Evolutionary conservation across 1,140 invertebrate species (phyloP), one percentile per base, ranked within the genome.

Genomic region (Cataglyphis hispanica): DNA sequence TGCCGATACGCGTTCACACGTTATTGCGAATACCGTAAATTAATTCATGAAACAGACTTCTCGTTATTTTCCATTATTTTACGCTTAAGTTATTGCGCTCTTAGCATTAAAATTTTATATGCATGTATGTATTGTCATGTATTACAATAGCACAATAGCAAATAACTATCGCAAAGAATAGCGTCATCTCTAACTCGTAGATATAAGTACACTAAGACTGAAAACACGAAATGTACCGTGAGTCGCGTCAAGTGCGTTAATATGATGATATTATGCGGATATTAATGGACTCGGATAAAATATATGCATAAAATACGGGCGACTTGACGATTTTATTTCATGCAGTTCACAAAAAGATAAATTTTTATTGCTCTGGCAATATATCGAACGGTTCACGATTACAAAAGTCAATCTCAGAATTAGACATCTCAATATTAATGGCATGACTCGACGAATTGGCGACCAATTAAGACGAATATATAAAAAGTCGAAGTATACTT

Each of bases 11-110:
- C 56, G 56, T 25, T 22, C 53, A 40, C 22, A 34, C n/a, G 13
- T 34, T 75, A 75, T 40, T 63, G 22, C 74, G 16, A 34, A 43
- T 43, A 31, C 74, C 34, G 74, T 76, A 76, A 76, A 76, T 76
- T 76, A 27, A 63, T 37, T 43, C 40, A 74, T 34, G 34, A 2
- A 22, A 13, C 40, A 75, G 13, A 60, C 19, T 34, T 27, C 72
- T 75, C 53, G n/a, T 75, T 75, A 75, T 60, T 13, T 27, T 40
- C 19, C 53, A 34, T 22, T 50, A 25, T 31, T 58, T 22, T 58
- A 22, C n/a, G 5, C 1, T 16, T 46, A 56, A 56, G n/a, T 58
- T 58, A 22, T 10, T 10, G n/a, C 53, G 19, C 16, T 50, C 16
- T 16, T 50, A 16, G 16, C 46, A 6, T 50, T 4, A 53, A 53